Conservation (phyloP, 2,888 invertebrate genomes). For the Leucania comma region DNA sequence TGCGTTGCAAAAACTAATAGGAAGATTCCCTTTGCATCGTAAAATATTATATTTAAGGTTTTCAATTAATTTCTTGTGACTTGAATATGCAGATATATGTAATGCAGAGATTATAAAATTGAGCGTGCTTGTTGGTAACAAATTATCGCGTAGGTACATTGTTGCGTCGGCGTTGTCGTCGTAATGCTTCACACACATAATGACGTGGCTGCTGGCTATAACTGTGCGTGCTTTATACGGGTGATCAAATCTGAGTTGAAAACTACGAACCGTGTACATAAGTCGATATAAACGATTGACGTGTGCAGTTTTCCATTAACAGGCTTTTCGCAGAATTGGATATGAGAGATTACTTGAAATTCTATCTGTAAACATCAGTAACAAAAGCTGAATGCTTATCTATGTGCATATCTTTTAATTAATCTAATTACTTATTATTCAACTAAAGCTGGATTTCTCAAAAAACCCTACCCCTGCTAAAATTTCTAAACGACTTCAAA, state of each 20-base stretch:
- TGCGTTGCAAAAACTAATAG: constrained; percentile 31
- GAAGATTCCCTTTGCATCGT: constrained; percentile 6
- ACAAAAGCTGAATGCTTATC: not conserved
- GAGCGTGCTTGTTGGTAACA: constrained; percentile 36
- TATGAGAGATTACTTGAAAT: constrained; percentile 5
- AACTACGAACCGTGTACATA: constrained; percentile 20
- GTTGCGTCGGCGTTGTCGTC: constrained; percentile 32
- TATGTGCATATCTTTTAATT: constrained; percentile 1
- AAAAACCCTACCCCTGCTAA: too few relatives aligned
- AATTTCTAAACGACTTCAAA: too few relatives aligned
- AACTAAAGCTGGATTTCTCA: not conserved
- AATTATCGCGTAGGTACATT: constrained; percentile 33
- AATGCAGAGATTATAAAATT: constrained; percentile 47
- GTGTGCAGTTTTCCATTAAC: constrained; percentile 25
- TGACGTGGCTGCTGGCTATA: constrained; percentile 24
- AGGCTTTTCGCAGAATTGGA: constrained; percentile 17
- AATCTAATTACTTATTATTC: not conserved
- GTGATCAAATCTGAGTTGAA: constrained; percentile 25
- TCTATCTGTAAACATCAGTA: not conserved
- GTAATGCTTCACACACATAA: constrained; percentile 32
- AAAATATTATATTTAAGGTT: constrained; percentile 18
- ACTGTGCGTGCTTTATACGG: constrained; percentile 24
- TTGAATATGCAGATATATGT: constrained; percentile 10
- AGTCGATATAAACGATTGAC: constrained; percentile 34
- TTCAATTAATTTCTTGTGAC: constrained; percentile 30